These are phyloP conservation scores for Axea sp. DNA, from an alignment of 2,888 invertebrate genomes.

Conservation along the genomic window DNA sequence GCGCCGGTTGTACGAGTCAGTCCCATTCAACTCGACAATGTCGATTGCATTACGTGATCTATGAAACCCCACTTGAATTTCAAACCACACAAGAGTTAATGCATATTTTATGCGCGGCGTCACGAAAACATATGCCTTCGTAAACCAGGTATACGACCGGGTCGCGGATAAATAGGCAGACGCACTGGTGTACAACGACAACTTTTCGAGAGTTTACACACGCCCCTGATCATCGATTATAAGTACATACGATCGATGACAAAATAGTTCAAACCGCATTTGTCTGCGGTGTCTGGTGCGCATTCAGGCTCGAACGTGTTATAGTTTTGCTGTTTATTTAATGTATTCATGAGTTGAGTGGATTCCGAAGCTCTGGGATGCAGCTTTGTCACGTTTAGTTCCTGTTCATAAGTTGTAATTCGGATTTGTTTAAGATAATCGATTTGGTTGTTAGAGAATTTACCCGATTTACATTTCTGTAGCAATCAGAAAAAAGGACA, in stretches of 20 bases:
- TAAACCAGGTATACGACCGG: constrained; percentile 32
- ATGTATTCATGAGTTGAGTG: constrained; percentile 30
- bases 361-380: constrained; percentile 7
- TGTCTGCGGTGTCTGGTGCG: constrained; percentile 5
- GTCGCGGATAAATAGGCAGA: constrained; percentile 8
- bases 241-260: constrained; percentile 52
- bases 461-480: too few relatives aligned
- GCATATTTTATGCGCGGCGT: constrained; percentile 71
- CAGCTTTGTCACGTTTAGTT: background rate
- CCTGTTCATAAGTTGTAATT: constrained; percentile 18
- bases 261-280: constrained; percentile 41
- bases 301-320: background rate
- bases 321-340: constrained; percentile 29
- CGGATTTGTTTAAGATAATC: constrained; percentile 22
- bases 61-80: constrained; percentile 74
- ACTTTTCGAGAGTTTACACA: constrained; percentile 61
- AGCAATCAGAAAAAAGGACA: too few relatives aligned
- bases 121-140: constrained; percentile 46
- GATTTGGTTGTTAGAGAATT: constrained; percentile 1
- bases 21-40: constrained; percentile 61
- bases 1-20: constrained; percentile 33
- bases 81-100: constrained; percentile 66
- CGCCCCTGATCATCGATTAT: constrained; percentile 62
- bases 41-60: constrained; percentile 69
- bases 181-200: background rate